Base-by-base conservation (phyloP, 2,113 vertebrate species). In the Acrocephalus kingi region DNA sequence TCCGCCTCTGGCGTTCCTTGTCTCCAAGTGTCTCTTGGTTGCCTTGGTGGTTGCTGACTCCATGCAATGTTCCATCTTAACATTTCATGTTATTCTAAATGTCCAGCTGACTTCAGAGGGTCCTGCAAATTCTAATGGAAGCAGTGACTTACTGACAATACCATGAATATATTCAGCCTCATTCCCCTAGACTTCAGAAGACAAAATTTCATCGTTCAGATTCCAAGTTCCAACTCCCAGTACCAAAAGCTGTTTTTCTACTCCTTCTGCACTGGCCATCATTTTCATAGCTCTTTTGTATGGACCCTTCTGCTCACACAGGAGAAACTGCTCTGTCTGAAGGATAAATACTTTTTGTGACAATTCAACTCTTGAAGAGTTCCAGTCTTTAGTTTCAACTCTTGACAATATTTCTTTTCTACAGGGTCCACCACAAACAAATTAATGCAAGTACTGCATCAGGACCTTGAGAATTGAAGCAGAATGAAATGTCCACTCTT, bases 1-100 rank as follows among this genome's bases (percentile, higher is more conserved):
- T 35, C 35, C 9, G 0, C 30, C 51, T 39, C 15, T 62, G 9
- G 0, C 17, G 18, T 4, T n/a, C n/a, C 45, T 49, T 21, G 7
- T 23, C 41, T 48, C 23, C 11, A 10, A 43, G 18, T 8, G 25
- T 10, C 24, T 58, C n/a, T 35, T 25, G 63, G 6, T 6, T 55
- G 30, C 45, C 30, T 23, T 51, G 39, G 21, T 48, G 43, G 10
- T 39, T 64, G 41, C 22, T 55, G 25, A 24, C 23, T 61, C 30
- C 3, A 1, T 2, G 1, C 16, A 43, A 17, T 4, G 10, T 10
- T 37, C 37, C 31, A 41, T 15, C 55, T 48, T 24, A 37, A 4
- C 9, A 14, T 76, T 55, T 58, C 19, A 7, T 45, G 35, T 31
- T 18, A 28, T 10, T 64, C 28, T 41, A 11, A 82, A 64, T 5